Base-by-base conservation (phyloP, 2,113 vertebrate species). In the Sorex araneus region DNA sequence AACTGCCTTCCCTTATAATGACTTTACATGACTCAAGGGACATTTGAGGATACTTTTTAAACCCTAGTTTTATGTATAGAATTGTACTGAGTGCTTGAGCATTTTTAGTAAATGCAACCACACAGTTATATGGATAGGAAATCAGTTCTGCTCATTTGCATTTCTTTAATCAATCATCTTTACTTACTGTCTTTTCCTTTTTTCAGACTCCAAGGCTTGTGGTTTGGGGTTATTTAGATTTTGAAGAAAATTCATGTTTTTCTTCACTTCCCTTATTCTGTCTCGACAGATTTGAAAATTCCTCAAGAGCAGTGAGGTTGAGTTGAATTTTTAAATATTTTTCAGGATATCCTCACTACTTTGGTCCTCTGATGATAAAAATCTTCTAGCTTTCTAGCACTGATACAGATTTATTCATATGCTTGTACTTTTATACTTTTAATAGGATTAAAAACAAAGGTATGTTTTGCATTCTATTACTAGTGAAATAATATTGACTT, bases 401-500 rank as follows among this genome's bases (percentile, higher is more conserved):
- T 69, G 77, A 84, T 25, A n/a, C 4, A 57, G 45, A 78, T 81
- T 73, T 66, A 79, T 47, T 54, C 89, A 21, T 64, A 40, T 21
- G 71, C 25, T 70, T 87, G 16, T 57, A 27, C 73, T 90, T 47
- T 30, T 78, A 30, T 32, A 34, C 69, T 83, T 95, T 66, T 74
- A 95, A 76, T 73, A 71, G n/a, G 1, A 83, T 91, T 77, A 32
- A 15, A 45, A 27, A 76, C 21, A 45, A 12, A 67, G 19, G 60
- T 36, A 11, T 87, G 30, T 19, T 30, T 21, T 32, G 2, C 90
- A 93, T 43, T 88, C 18, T 81, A 40, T 76, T 80, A 69, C 43
- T 32, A 73, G 30, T 71, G 57, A 66, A 92, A 92, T 73, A 89
- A 40, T 40, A 82, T 96, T 76, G 82, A 28, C 18, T 90, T 82